Conservation (phyloP, 2,888 invertebrate species). For the Plusia festucae region DNA sequence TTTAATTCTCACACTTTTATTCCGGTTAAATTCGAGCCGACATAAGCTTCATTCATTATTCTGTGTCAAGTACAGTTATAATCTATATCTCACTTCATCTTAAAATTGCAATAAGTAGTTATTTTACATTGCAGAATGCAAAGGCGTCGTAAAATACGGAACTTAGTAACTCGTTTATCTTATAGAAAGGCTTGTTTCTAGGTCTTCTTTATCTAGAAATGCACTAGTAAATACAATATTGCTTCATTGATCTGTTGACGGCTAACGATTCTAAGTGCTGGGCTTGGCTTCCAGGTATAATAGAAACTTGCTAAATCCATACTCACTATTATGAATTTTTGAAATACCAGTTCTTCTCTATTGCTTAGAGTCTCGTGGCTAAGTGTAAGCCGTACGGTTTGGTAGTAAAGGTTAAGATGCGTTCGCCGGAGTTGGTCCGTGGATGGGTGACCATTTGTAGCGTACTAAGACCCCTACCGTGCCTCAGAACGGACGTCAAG, state of each 20-base stretch:
- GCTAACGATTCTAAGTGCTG: background rate
- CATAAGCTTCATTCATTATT: slow-evolving; percentile 47
- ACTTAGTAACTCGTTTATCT: slow-evolving; percentile 41
- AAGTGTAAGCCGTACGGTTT: too few species aligned
- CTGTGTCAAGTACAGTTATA: slow-evolving; percentile 32
- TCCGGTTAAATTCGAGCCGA: slow-evolving; percentile 32
- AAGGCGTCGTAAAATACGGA: slow-evolving; percentile 29
- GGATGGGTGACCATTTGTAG: too few species aligned
- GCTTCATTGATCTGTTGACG: background rate
- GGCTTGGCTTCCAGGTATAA: background rate
- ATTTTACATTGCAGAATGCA: slow-evolving; percentile 47
- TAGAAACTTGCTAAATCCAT: background rate
- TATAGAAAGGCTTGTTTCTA: slow-evolving; percentile 42
- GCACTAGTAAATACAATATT: slow-evolving; percentile 8
- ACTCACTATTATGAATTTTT: background rate
- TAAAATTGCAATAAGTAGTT: slow-evolving; percentile 47
- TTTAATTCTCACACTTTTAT: slow-evolving; percentile 21
- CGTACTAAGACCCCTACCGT: too few species aligned
- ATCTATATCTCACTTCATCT: slow-evolving; percentile 44
- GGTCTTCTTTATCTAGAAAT: slow-evolving; percentile 41
- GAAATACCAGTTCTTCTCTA: too few species aligned
- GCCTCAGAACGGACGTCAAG: too few species aligned
- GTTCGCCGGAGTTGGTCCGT: too few species aligned
- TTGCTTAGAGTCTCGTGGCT: too few species aligned
- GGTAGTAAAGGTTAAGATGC: too few species aligned